Conservation (phyloP, 2,888 invertebrate species). For the Rambutsinella grinnellia region DNA sequence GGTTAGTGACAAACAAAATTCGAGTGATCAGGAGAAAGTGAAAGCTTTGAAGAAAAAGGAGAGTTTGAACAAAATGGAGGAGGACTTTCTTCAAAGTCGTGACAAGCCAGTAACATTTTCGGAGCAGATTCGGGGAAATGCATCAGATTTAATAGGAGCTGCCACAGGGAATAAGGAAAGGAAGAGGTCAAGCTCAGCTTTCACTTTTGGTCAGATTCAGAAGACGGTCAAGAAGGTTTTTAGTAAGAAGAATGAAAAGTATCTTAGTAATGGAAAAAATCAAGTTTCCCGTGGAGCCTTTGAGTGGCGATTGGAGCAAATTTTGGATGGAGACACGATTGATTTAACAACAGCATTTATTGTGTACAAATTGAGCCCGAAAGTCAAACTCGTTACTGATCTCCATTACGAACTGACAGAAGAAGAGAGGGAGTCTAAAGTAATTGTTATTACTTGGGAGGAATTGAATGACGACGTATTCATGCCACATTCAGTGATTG, state of each 20-base stretch:
- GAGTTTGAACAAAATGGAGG: slow-evolving; percentile 1
- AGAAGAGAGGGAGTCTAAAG: slow-evolving; percentile 18
- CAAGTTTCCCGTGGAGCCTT: neutral
- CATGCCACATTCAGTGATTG: neutral
- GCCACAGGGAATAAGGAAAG: too few relatives aligned
- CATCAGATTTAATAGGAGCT: neutral
- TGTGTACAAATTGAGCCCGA: neutral
- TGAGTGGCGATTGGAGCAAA: too few relatives aligned
- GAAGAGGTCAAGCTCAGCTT: too few relatives aligned
- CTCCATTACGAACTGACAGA: slow-evolving; percentile 32
- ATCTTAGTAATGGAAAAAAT: too few relatives aligned
- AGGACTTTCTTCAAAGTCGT: neutral
- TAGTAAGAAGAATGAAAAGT: neutral
- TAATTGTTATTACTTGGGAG: slow-evolving; percentile 19
- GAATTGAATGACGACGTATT: neutral
- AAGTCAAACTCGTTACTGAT: slow-evolving; percentile 27
- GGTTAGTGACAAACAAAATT: slow-evolving; percentile 3
- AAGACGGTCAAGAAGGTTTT: neutral
- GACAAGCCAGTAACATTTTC: neutral
- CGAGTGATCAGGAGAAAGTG: slow-evolving; percentile 20
- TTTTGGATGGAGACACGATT: slow-evolving; percentile 8
- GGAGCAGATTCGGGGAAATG: slow-evolving; percentile 6
- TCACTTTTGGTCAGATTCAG: too few relatives aligned
- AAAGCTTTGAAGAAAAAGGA: slow-evolving; percentile 11
- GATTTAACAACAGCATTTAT: slow-evolving; percentile 12